Base-by-base conservation (phyloP, 2,888 invertebrate genomes). In the Drosophila yooni region DNA sequence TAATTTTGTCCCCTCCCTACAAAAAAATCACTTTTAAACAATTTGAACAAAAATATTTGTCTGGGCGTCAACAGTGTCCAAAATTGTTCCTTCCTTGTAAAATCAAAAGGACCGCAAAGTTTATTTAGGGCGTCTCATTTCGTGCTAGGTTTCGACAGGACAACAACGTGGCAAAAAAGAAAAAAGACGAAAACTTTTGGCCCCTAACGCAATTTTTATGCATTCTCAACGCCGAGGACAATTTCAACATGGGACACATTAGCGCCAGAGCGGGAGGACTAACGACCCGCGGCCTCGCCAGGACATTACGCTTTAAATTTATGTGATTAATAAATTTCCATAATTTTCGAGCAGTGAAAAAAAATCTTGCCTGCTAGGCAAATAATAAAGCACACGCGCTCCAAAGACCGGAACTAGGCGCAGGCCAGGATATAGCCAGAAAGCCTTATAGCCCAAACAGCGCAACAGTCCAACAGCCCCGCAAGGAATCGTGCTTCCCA, bases 281-380 rank as follows among this genome's bases (percentile, higher is more conserved):
- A 80, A 81, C 71, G 81, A 81, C 74, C 71, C 73, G 74, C 71
- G 67, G 71, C 70, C 61, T 69, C 60, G 80, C 72, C 67, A 71
- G 74, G 54, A 85, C 90, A 89, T 88, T 88, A 89, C 79, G 91
- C 79, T 83, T 81, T 80, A 90, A 91, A 91, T 88, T 88, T 88
- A 88, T 88, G 91, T 83, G 91, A 91, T 91, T 88, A 91, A 88
- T 88, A 88, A 88, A 91, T 88, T 88, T 88, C 91, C 91, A 91
- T 88, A 88, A 90, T 91, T 90, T 90, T 79, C 76, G 69, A 59
- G 46, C 46, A 63, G 56, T 18, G 40, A 25, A 54, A 38, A 79
- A 79, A 58, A 36, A 36, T 54, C 21, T 18, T 78, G 84, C 79
- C 74, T 70, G 76, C 61, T 61, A 72, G 70, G 73, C 77, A 77